A percentile compares a stretch with the other conserved stretches of the same genome.
Evolutionary conservation across 1,140 invertebrate genomes (phyloP).

Genomic region (Campoletis sonorensis): DNA sequence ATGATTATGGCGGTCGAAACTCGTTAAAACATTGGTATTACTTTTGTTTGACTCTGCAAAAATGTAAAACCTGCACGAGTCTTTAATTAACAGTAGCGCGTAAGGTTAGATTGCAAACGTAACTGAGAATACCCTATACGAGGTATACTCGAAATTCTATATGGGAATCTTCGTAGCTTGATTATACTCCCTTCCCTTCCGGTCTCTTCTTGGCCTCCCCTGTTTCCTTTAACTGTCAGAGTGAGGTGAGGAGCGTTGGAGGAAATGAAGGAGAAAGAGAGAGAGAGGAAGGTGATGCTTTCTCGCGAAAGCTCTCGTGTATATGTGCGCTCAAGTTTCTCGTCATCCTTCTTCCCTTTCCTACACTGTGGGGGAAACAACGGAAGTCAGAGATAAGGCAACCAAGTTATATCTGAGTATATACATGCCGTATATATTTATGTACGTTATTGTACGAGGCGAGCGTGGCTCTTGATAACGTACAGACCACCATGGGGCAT

Average conservation of each 20-base stretch:
- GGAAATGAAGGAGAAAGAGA: too few species aligned
- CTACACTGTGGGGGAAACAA: not conserved
- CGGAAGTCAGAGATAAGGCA: conserved; percentile 38
- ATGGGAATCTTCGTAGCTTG: not conserved
- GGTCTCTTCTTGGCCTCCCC: not conserved
- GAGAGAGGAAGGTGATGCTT: not conserved
- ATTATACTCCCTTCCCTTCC: conserved; percentile 1
- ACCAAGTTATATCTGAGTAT: conserved; percentile 2
- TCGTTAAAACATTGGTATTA: too few species aligned
- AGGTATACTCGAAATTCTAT: not conserved
- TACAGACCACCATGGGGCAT: conserved; percentile 4
- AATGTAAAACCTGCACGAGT: too few species aligned
- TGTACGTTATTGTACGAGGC: conserved; percentile 20
- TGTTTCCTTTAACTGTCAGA: not conserved
- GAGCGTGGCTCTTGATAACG: conserved; percentile 15
- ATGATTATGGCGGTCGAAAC: too few species aligned
- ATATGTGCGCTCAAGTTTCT: conserved; percentile 21
- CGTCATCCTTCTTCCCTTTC: conserved; percentile 8
- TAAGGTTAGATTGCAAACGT: not conserved
- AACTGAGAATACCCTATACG: not conserved
- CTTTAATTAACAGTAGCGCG: too few species aligned
- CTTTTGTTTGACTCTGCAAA: too few species aligned
- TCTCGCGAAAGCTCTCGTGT: conserved; percentile 17
- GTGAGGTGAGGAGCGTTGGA: too few species aligned
- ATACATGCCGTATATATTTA: not conserved